Evolutionary conservation across 2,797 vertebrate genomes (phyloP).

Genomic region (Pantherophis alleghaniensis): DNA sequence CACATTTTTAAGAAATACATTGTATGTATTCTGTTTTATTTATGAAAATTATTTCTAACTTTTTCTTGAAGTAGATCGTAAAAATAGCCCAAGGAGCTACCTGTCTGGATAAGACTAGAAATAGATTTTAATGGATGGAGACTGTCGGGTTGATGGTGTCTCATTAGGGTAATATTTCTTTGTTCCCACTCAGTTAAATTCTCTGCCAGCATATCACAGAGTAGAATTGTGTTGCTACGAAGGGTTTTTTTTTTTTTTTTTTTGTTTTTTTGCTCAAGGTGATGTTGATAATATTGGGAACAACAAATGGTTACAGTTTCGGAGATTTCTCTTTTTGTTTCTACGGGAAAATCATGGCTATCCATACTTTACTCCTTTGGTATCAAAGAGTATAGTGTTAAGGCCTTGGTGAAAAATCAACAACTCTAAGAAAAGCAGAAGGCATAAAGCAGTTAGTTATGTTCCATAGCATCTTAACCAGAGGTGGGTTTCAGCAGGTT

Average conservation of each 20-base stretch:
- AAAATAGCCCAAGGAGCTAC: slow-evolving; percentile 52
- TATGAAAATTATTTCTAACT: slow-evolving; percentile 42
- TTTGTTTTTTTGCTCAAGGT: neutral
- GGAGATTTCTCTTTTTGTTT: neutral
- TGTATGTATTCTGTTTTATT: neutral
- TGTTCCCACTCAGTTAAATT: slow-evolving; percentile 49
- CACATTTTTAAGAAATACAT: neutral
- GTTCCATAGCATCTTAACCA: neutral
- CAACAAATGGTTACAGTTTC: fast-evolving
- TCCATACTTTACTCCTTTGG: neutral
- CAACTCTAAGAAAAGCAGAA: neutral
- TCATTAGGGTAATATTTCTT: slow-evolving; percentile 55
- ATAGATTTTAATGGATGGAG: slow-evolving; percentile 60
- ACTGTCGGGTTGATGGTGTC: slow-evolving; percentile 50
- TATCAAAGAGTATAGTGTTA: neutral
- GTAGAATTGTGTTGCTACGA: neutral
- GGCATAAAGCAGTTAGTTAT: neutral
- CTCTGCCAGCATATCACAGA: slow-evolving; percentile 36
- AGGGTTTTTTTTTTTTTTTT: neutral
- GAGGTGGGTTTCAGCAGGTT: too few relatives aligned
- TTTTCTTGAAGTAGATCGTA: slow-evolving; percentile 44
- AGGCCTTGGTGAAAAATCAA: neutral
- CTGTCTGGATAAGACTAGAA: slow-evolving; percentile 49
- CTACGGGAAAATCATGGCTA: neutral
- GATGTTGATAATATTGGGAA: neutral